Percentiles rank a stretch among this genome's conserved stretches.
phyloP scores from a whole-genome alignment of 2,797 vertebrate genomes.

The Syndactyla subalaris region DNA sequence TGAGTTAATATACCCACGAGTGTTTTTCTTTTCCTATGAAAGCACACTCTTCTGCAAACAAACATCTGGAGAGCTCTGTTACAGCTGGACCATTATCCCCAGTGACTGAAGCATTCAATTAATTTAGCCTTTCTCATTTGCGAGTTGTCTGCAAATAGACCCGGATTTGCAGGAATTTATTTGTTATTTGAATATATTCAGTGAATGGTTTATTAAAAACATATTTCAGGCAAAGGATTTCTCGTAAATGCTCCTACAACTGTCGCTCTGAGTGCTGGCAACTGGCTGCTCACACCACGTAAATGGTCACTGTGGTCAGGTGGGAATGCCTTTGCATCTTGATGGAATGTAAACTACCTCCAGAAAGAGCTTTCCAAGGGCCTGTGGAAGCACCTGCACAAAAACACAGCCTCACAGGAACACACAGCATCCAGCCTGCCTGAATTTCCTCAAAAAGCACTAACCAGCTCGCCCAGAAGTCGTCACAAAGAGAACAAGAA shows the following conservation, averaged over 20 bases:
- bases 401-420: accelerated
- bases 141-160: constrained; percentile 9
- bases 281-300: not conserved
- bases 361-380: not conserved
- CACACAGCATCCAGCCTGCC: not conserved
- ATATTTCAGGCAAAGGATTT: constrained; percentile 53
- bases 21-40: constrained; percentile 42
- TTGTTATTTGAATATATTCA: constrained; percentile 1
- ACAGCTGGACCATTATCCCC: constrained; percentile 59
- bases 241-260: not conserved
- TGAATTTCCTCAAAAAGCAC: not conserved
- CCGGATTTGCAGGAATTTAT: not conserved
- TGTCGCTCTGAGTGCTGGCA: not conserved
- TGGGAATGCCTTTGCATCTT: not conserved
- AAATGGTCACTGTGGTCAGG: not conserved
- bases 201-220: constrained; percentile 57
- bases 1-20: constrained; percentile 55
- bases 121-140: constrained; percentile 51
- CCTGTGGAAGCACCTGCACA: constrained; percentile 28
- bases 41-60: constrained; percentile 28
- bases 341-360: not conserved
- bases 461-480: not conserved
- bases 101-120: constrained; percentile 23
- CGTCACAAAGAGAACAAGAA: not conserved
- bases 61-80: constrained; percentile 66